Evolutionary conservation across 2,888 invertebrate species (phyloP).

Genomic region (Drosophila cognata): DNA sequence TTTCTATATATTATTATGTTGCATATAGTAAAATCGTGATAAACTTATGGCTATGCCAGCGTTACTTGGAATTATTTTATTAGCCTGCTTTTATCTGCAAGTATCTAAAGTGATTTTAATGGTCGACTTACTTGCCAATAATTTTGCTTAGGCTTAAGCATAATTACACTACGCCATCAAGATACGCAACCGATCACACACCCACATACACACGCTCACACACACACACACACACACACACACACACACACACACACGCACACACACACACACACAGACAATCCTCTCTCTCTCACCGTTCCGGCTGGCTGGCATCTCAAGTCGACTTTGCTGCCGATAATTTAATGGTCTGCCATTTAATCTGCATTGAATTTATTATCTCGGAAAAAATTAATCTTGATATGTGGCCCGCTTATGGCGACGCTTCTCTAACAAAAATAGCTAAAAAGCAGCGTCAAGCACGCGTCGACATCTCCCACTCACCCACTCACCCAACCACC

Average conservation of each 20-base stretch:
- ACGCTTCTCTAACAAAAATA: conserved; percentile 61
- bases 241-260: conserved; percentile 6
- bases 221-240: neutral
- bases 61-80: neutral
- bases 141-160: conserved; percentile 12
- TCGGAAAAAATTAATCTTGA: conserved; percentile 78
- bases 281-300: neutral
- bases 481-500: neutral
- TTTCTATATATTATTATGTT: no score
- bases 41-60: neutral
- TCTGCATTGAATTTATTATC: conserved; percentile 81
- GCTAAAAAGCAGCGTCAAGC: conserved; percentile 71
- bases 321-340: conserved; percentile 63
- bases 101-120: conserved; percentile 27
- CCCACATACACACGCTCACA: conserved; percentile 6
- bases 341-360: conserved; percentile 80
- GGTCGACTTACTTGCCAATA: conserved; percentile 17
- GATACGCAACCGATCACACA: conserved; percentile 16
- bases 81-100: conserved; percentile 6
- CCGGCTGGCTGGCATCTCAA: conserved; percentile 8
- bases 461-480: conserved; percentile 43
- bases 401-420: conserved; percentile 76
- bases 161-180: conserved; percentile 37
- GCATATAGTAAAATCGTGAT: neutral
- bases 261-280: neutral